Percentiles rank a stretch among this genome's conserved stretches.
Conservation (phyloP, 1,140 invertebrate genomes). For the Bathynomus jamesi region DNA sequence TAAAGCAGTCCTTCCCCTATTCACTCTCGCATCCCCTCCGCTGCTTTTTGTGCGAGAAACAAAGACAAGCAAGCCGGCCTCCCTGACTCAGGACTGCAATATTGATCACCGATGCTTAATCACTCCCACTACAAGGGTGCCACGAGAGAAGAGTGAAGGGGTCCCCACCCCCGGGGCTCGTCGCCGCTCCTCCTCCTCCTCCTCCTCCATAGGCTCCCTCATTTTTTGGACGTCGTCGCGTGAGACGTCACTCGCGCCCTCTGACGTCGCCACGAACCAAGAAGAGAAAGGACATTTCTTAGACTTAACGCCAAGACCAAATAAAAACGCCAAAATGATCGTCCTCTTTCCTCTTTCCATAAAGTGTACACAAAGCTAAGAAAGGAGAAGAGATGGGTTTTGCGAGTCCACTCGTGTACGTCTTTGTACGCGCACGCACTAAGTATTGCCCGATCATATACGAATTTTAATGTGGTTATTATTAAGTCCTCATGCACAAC, state of each 20-base stretch:
- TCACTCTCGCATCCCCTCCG: slow-evolving; percentile 6
- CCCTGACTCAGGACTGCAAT: slow-evolving; percentile 36
- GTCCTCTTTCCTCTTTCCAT: neutral
- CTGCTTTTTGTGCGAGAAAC: slow-evolving; percentile 38
- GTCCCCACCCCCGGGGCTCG: neutral
- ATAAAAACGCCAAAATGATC: neutral
- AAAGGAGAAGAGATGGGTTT: too few relatives aligned
- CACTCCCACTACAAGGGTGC: slow-evolving; percentile 36
- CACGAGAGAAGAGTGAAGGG: neutral
- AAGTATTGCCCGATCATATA: too few relatives aligned
- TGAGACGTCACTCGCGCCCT: neutral
- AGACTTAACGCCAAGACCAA: neutral
- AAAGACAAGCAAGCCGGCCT: slow-evolving; percentile 37
- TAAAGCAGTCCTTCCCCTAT: slow-evolving; percentile 5
- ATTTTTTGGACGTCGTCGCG: neutral
- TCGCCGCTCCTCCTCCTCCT: slow-evolving; percentile 3
- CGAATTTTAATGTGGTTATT: too few relatives aligned
- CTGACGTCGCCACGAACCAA: neutral
- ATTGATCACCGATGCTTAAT: slow-evolving; percentile 39
- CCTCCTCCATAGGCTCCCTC: neutral
- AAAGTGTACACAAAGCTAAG: too few relatives aligned
- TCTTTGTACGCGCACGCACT: too few relatives aligned
- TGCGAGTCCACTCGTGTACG: too few relatives aligned
- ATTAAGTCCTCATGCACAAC: too few relatives aligned
- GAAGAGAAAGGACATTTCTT: neutral